Evolutionary conservation across 2,797 vertebrate species (phyloP).

Genomic region (Staurois parvus): DNA sequence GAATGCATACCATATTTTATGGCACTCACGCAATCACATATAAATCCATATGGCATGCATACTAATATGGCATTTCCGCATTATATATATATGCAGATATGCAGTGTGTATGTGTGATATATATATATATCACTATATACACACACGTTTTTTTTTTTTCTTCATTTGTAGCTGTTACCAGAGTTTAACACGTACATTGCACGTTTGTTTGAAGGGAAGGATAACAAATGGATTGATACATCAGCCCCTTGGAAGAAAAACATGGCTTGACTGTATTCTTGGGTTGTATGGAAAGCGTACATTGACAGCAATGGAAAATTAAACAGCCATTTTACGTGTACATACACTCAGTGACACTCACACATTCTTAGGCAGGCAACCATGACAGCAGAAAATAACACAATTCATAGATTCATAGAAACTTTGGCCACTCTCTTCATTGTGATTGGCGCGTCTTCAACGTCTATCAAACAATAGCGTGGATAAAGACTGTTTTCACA

Average conservation of each 20-base stretch:
- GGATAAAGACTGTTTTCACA: constrained; percentile 48
- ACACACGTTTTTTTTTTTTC: too few relatives aligned
- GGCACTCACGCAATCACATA: too few relatives aligned
- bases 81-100: too few relatives aligned
- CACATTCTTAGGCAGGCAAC: not conserved
- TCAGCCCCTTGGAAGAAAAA: constrained; percentile 16
- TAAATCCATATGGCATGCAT: too few relatives aligned
- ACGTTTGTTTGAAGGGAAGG: too few relatives aligned
- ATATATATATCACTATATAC: too few relatives aligned
- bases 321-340: constrained; percentile 5
- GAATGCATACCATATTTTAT: too few relatives aligned
- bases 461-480: constrained; percentile 41
- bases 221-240: not conserved
- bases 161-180: too few relatives aligned
- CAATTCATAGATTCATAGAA: constrained; percentile 46
- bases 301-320: not conserved
- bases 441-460: constrained; percentile 45
- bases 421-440: constrained; percentile 48
- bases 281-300: constrained; percentile 22
- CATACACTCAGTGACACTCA: constrained; percentile 24
- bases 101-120: too few relatives aligned
- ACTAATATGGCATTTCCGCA: too few relatives aligned
- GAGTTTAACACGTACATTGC: too few relatives aligned
- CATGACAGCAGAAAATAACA: constrained; percentile 22
- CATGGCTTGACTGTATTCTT: constrained; percentile 26